Conservation (phyloP, 2,113 vertebrate genomes). For the Larimichthys crocea region DNA sequence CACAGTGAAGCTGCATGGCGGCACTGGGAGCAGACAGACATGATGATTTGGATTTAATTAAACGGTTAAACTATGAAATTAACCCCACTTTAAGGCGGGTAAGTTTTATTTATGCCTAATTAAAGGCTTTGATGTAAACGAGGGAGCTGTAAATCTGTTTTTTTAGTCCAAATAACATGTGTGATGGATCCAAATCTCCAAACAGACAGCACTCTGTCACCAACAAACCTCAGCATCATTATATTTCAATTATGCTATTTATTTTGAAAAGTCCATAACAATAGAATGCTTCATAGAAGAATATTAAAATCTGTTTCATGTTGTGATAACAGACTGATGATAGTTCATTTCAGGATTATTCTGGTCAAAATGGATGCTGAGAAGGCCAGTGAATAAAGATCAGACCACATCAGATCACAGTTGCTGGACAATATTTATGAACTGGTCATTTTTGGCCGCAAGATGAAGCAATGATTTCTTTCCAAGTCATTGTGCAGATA, state of each 20-base stretch:
- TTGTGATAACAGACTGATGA: neutral
- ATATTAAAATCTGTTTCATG: neutral
- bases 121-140: neutral
- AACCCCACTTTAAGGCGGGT: neutral
- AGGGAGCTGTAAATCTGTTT: neutral
- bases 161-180: neutral
- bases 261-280: constrained; percentile 1
- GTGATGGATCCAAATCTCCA: neutral
- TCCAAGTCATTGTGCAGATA: neutral
- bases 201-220: neutral
- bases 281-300: neutral
- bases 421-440: neutral
- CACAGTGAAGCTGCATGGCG: neutral
- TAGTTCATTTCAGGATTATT: neutral
- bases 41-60: neutral
- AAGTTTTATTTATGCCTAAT: neutral
- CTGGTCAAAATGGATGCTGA: neutral
- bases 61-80: neutral
- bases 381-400: neutral
- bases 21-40: neutral
- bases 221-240: constrained; percentile 13
- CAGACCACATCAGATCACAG: neutral
- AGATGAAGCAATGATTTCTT: no score
- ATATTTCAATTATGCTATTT: neutral
- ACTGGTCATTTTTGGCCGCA: neutral